Evolutionary conservation across 1,140 invertebrate species (phyloP), one percentile per base, ranked within the genome.

Genomic region (Magallana ariakensis): DNA sequence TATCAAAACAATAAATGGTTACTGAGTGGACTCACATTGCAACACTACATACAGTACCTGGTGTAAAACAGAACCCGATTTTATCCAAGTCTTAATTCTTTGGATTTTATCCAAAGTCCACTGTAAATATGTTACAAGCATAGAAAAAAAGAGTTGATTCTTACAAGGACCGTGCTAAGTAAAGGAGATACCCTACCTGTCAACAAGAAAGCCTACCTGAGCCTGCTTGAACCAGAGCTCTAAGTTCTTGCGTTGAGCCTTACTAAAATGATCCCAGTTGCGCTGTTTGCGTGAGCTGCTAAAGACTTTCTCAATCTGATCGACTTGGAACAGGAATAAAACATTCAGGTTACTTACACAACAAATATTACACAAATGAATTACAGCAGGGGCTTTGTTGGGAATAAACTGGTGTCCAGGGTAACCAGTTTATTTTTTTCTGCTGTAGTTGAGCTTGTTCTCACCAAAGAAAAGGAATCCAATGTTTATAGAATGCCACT

Each of bases 251-350:
- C 98, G 96, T 95, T 99, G 98, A 90, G 98, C 97, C 96, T 99
- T 99, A 95, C 98, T 98, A 96, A 99, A 99, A 96, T 99, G 98
- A 96, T 99, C 98, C 98, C 98, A 99, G 95, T 98, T 98, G 95
- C 98, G 98, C 97, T 99, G 98, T 96, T 98, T 98, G 95, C 97
- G 97, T 93, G 98, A 97, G 92, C 97, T 97, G 94, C 96, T 96
- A 96, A 99, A 99, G 95, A 99, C 97, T 96, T 97, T 97, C 96
- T 98, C 98, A 96, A 99, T 98, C 97, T 99, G 97, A 97, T 97
- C 97, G 96, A 99, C 98, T 99, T 94, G 84, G 91, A 87, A 88
- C 85, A 89, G 85, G 87, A 86, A 81, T 85, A 86, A 88, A 87
- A 84, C 53, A 84, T 13, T 84, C 57, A 84, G 19, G 66, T 75